These are phyloP conservation scores for Reticulitermes speratus DNA, from an alignment of 1,140 invertebrate genomes.

Conservation along the genomic window DNA sequence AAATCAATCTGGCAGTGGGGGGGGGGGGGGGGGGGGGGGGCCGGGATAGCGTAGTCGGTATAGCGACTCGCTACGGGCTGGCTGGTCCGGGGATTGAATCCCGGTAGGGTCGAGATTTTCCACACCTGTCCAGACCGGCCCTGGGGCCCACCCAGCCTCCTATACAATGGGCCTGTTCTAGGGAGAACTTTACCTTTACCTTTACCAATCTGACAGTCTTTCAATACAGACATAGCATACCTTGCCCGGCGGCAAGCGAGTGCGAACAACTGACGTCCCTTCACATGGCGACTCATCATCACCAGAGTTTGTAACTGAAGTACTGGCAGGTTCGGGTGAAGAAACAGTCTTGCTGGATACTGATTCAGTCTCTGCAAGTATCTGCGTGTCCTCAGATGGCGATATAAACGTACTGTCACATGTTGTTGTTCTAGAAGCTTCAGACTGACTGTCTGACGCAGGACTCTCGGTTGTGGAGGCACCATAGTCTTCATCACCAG, in stretches of 20 bases:
- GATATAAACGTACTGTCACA: background rate
- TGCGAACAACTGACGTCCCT: constrained; percentile 60
- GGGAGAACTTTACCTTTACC: too few species aligned
- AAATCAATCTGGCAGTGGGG: too few species aligned
- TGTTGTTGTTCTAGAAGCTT: background rate
- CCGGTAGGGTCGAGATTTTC: too few species aligned
- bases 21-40: too few species aligned
- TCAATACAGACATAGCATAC: constrained; percentile 42
- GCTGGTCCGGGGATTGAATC: too few species aligned
- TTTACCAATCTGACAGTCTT: too few species aligned
- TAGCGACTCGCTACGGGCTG: too few species aligned
- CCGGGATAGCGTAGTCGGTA: too few species aligned
- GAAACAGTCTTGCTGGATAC: background rate
- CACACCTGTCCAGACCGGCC: too few species aligned
- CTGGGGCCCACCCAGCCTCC: too few species aligned
- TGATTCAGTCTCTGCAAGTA: background rate
- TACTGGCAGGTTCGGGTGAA: background rate
- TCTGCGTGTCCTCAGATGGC: background rate
- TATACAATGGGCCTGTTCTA: too few species aligned
- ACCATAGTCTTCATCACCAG: background rate
- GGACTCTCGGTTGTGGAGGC: background rate
- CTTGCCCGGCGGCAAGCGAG: constrained; percentile 67
- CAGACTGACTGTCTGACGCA: background rate
- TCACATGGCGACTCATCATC: constrained; percentile 53
- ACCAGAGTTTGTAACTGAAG: constrained; percentile 50